phyloP scores from a whole-genome alignment of 1,140 invertebrate genomes.

The Helicoverpa armigera region DNA sequence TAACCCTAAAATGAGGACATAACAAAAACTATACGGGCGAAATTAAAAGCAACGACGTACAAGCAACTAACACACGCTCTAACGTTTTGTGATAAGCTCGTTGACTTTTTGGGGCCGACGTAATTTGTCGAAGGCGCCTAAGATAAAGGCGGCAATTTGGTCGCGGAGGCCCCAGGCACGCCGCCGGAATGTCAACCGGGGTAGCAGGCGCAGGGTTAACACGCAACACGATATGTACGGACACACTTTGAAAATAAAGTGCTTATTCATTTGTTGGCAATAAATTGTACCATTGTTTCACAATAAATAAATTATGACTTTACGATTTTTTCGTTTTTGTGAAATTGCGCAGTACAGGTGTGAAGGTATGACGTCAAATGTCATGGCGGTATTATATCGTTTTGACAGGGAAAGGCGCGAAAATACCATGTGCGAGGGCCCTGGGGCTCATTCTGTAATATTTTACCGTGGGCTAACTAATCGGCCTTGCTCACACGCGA shows the following conservation, averaged over 20 bases:
- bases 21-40: constrained; percentile 82
- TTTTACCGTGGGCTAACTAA: constrained; percentile 20
- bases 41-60: constrained; percentile 83
- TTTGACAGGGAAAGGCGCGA: constrained; percentile 35
- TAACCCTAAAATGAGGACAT: constrained; percentile 79
- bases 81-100: constrained; percentile 80
- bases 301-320: constrained; percentile 17
- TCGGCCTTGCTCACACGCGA: constrained; percentile 9
- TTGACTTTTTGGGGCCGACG: constrained; percentile 77
- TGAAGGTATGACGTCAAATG: constrained; percentile 27
- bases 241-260: constrained; percentile 36
- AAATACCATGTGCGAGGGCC: constrained; percentile 30
- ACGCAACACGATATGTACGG: constrained; percentile 52
- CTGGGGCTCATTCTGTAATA: constrained; percentile 28
- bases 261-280: constrained; percentile 27
- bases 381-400: constrained; percentile 19
- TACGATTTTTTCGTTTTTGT: background rate
- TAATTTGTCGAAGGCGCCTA: constrained; percentile 85
- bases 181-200: constrained; percentile 71
- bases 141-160: constrained; percentile 78
- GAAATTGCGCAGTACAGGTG: constrained; percentile 16
- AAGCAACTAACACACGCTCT: constrained; percentile 79
- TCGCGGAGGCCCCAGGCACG: constrained; percentile 63
- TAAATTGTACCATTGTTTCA: constrained; percentile 29
- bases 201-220: constrained; percentile 60